Conservation (phyloP, 2,888 invertebrate species). For the Catocala sponsa region DNA sequence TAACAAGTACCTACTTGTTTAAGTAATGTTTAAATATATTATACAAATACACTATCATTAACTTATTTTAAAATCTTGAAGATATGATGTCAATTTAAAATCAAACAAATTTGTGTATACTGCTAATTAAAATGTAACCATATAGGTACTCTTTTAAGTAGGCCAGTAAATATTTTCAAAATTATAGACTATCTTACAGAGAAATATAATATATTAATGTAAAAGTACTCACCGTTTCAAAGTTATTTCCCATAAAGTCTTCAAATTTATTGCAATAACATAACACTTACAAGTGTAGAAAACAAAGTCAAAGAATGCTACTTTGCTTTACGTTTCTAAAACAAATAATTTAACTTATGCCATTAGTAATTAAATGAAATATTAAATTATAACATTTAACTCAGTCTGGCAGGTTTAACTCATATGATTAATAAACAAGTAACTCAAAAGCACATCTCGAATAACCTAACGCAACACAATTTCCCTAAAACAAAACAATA, state of each 20-base stretch:
- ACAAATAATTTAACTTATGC: conserved; percentile 17
- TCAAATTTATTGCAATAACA: conserved; percentile 40
- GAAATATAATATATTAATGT: conserved; percentile 5
- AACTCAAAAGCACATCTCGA: conserved; percentile 18
- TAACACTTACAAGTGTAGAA: conserved; percentile 37
- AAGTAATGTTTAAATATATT: too few species aligned
- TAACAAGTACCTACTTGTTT: too few species aligned
- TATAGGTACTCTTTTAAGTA: conserved; percentile 14
- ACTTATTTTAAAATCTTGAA: too few species aligned
- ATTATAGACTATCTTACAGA: conserved; percentile 25
- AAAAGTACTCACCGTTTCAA: conserved; percentile 58
- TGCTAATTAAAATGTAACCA: background rate
- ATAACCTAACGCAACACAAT: conserved; percentile 28
- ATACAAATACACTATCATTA: too few species aligned
- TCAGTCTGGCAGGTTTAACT: background rate
- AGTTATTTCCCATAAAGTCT: conserved; percentile 63
- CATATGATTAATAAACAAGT: conserved; percentile 6
- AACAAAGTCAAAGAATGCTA: conserved; percentile 57
- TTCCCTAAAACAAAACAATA: conserved; percentile 40
- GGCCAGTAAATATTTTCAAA: conserved; percentile 24
- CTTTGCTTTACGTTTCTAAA: conserved; percentile 24
- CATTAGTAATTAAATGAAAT: background rate
- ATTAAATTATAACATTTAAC: conserved; percentile 1
- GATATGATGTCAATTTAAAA: too few species aligned
- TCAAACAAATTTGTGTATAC: too few species aligned